Conservation (phyloP, 2,113 vertebrate genomes). For the Pleuronectes platessa region DNA sequence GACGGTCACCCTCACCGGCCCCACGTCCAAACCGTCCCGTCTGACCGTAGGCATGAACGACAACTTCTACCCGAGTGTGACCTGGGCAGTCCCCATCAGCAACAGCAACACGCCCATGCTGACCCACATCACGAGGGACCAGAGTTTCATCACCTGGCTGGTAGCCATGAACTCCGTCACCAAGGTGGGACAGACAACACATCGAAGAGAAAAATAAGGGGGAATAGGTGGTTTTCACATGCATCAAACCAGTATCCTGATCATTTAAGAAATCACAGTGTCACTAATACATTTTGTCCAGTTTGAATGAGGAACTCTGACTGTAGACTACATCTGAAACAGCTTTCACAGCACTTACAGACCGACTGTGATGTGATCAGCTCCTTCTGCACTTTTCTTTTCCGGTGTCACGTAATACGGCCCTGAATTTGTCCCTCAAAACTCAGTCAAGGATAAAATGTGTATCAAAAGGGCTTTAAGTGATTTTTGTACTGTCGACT, state of each 20-base stretch:
- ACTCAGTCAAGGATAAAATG: too few relatives aligned
- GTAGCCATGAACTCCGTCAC: slow-evolving; percentile 97
- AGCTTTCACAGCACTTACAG: neutral
- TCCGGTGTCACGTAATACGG: too few relatives aligned
- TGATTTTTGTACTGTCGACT: too few relatives aligned
- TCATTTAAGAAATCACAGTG: neutral
- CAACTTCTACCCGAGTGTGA: slow-evolving; percentile 99
- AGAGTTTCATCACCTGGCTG: slow-evolving; percentile 99
- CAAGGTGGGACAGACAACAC: slow-evolving; percentile 67
- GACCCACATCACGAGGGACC: slow-evolving; percentile 97
- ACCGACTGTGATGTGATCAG: neutral
- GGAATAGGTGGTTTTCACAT: neutral
- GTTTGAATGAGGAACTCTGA: neutral
- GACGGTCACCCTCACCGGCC: slow-evolving; percentile 94
- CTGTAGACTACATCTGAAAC: neutral
- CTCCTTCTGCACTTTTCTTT: too few relatives aligned
- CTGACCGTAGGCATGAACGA: slow-evolving; percentile 99
- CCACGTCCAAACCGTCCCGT: slow-evolving; percentile 94
- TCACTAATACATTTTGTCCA: neutral
- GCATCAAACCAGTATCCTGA: neutral
- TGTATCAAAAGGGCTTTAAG: too few relatives aligned
- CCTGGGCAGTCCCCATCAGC: slow-evolving; percentile 98
- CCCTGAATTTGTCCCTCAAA: too few relatives aligned
- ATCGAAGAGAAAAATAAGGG: neutral
- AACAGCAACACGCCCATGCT: slow-evolving; percentile 96